Conservation (phyloP, 2,888 invertebrate genomes). For the Meteorus cinctellus region DNA sequence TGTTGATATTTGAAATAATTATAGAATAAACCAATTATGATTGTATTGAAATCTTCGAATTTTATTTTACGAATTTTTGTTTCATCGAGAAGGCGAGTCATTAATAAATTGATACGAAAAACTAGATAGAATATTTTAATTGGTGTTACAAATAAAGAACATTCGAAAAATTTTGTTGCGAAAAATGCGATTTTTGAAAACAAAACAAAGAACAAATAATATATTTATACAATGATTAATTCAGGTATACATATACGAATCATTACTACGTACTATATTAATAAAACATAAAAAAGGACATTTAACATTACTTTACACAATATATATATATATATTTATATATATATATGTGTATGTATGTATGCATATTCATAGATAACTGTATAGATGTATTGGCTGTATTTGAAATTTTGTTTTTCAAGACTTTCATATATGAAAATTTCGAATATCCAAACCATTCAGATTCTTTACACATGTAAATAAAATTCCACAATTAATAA, state of each 20-base stretch:
- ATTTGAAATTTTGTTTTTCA: background rate
- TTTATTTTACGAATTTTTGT: background rate
- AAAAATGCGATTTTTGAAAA: background rate
- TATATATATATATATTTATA: too few species aligned
- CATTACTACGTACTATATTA: too few species aligned
- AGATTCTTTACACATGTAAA: background rate
- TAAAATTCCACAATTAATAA: background rate
- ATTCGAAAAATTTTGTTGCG: background rate
- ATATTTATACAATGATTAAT: background rate
- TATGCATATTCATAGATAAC: too few species aligned
- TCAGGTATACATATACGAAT: background rate
- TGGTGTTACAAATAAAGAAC: background rate
- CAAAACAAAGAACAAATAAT: background rate
- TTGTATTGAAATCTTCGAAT: background rate
- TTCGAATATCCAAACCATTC: background rate
- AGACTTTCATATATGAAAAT: background rate
- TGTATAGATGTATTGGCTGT: background rate
- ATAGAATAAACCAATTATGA: background rate
- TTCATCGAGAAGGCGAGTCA: slow-evolving; percentile 6
- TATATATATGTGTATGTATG: too few species aligned
- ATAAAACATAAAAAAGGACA: too few species aligned
- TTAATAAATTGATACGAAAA: background rate
- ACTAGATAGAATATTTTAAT: background rate
- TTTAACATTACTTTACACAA: too few species aligned
- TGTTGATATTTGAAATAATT: slow-evolving; percentile 3